These are phyloP conservation scores for Lacerta agilis DNA, from an alignment of 2,797 vertebrate species.

Conservation along the genomic window DNA sequence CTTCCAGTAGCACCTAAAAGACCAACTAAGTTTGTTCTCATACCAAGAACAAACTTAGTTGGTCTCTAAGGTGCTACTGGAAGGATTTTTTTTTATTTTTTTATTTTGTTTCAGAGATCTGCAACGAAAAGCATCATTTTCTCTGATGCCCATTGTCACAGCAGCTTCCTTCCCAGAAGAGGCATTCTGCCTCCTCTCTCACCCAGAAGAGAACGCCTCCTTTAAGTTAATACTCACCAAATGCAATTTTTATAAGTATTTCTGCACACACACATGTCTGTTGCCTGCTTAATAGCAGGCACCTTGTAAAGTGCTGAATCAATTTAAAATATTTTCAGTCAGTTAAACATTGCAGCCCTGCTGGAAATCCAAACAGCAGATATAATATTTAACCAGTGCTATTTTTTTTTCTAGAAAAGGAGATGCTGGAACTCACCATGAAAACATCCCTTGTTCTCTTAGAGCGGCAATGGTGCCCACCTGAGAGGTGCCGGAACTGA, in stretches of 20 bases:
- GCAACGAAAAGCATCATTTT: neutral
- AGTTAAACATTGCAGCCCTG: neutral
- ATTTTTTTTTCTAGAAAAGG: too few relatives aligned
- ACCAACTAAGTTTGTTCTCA: too few relatives aligned
- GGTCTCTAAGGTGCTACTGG: too few relatives aligned
- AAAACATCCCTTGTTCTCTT: too few relatives aligned
- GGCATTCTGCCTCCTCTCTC: too few relatives aligned
- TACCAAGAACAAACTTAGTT: too few relatives aligned
- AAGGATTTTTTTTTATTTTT: too few relatives aligned
- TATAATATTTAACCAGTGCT: neutral
- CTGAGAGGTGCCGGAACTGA: too few relatives aligned
- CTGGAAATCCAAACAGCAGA: neutral
- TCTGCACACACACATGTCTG: neutral
- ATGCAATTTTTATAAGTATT: neutral
- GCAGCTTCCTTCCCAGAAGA: neutral
- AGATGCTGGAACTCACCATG: too few relatives aligned
- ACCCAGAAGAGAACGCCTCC: neutral
- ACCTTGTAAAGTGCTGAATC: neutral
- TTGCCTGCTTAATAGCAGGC: neutral
- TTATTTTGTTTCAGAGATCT: neutral
- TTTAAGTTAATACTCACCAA: neutral
- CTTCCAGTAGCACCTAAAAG: too few relatives aligned
- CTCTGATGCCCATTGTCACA: neutral
- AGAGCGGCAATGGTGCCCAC: too few relatives aligned
- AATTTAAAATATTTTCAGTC: neutral